Evolutionary conservation across 2,797 vertebrate species (phyloP), one percentile per base, ranked within the genome.

Genomic region (Enteromius thamalakanensis): DNA sequence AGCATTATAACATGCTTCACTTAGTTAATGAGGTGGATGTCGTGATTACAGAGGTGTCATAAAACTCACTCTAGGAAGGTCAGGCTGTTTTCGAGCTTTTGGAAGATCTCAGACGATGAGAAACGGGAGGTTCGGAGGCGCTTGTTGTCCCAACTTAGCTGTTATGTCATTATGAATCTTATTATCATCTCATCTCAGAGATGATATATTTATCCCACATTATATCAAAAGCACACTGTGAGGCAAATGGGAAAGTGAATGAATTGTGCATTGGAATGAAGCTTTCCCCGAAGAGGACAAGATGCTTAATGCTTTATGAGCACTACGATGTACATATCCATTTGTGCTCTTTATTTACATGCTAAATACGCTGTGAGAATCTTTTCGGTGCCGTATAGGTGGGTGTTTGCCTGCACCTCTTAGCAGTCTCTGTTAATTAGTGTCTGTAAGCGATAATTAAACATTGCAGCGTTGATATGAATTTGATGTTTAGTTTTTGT

Each of bases 221-320:
- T 67, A 53, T 37, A 84, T 90, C 87, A 78, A 45, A 79, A 62
- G 64, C 80, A 81, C 86, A 85, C 84, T 85, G 80, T 80, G 89
- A 89, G 84, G 86, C 87, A 91, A 91, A 91, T 91, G 82, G 87
- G 78, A 76, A 84, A 37, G 53, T 76, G 87, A 81, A 85, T 86
- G 81, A 87, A 85, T 87, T 79, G 82, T 32, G 17, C 79, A 75
- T 74, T 62, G 9, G 60, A 40, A 64, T 29, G 51, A 83, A 47
- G 55, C 64, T 23, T 58, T 58, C 74, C 34, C 60, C 62, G 65
- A 68, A 40, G 26, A 76, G 74, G 64, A 71, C 47, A 15, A 32
- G 40, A 55, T 72, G 47, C 40, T 68, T 34, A 60, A 67, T 76
- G 76, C 60, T 75, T 34, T 26, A 45, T 47, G 12, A 69, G 62